These are phyloP conservation scores for Quiscalus mexicanus DNA, from an alignment of 2,113 vertebrate genomes.

Conservation along the genomic window DNA sequence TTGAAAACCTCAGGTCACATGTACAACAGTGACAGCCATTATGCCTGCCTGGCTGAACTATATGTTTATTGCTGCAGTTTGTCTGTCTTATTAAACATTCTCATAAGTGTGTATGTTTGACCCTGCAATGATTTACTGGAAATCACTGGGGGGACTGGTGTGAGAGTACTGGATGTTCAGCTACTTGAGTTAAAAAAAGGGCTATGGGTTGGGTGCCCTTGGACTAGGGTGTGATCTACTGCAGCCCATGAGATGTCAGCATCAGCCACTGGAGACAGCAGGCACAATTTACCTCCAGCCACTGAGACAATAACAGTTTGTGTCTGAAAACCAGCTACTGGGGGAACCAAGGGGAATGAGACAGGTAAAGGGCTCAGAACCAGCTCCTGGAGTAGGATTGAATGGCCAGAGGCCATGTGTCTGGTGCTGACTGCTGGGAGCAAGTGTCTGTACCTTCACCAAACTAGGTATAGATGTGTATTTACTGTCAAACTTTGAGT, in stretches of 20 bases:
- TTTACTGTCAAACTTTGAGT: background rate
- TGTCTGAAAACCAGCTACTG: background rate
- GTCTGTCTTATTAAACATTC: background rate
- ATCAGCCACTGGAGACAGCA: background rate
- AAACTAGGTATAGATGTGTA: background rate
- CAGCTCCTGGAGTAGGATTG: background rate
- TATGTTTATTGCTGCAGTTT: background rate
- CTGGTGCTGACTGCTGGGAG: background rate
- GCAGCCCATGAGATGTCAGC: background rate
- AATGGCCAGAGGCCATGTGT: fast-evolving
- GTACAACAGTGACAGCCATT: background rate
- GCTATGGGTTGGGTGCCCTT: background rate
- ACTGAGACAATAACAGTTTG: background rate
- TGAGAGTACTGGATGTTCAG: background rate
- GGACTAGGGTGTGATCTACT: background rate
- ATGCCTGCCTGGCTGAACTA: background rate
- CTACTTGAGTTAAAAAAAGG: background rate
- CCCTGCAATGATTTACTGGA: background rate
- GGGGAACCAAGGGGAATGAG: background rate
- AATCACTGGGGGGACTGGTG: fast-evolving
- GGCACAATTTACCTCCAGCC: fast-evolving
- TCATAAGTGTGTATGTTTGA: background rate
- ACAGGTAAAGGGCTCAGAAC: background rate
- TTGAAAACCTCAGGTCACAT: background rate
- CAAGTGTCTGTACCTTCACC: background rate